Base-by-base conservation (phyloP, 2,797 vertebrate genomes). In the Pteropus rufus region DNA sequence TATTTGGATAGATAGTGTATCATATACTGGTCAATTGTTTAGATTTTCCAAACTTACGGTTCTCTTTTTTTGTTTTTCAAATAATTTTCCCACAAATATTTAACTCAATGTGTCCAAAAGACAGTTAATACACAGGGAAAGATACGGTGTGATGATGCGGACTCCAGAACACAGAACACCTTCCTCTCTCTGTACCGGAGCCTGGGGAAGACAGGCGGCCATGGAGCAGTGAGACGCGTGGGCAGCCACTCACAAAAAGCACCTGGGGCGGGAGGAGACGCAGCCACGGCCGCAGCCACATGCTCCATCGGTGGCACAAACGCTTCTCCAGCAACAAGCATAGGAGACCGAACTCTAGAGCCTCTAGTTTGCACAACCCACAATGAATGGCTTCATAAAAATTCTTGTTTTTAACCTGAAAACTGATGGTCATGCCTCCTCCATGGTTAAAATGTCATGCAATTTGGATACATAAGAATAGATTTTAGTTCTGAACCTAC, bases 181-280 rank as follows among this genome's bases (percentile, higher is more conserved):
- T 7, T 34, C 10, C 7, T 60, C 9, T 44, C 52, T 15, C 58
- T 9, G 21, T 2, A 14, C 0, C 23, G 18, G 14, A 41, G 23
- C 3, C 19, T 10, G 2, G 3, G 14, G 11, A 15, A 10, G 14
- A 31, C 3, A 0, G 56, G 10, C 26, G 24, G 2, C 0, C 0
- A 0, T 16, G 26, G 36, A 15, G 8, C 1, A 0, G 3, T 1
- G 1, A 56, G 3, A 1, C 29, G 4, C 5, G 14, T 2, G 7
- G 15, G 21, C 3, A 4, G 2, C 0, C 0, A 3, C 29, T 34
- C 10, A 5, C 2, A 29, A 16, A 2, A 41, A 19, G 3, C 39
- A 18, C 19, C 39, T 31, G 41, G 52, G 41, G 52, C 2, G 7
- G 24, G 16, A 1, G 1, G 1, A 1, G 1, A 16, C 16, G 21